Evolutionary conservation across 1,140 invertebrate species (phyloP), one percentile per base, ranked within the genome.

Genomic region (Pseudobourletiella spinata): DNA sequence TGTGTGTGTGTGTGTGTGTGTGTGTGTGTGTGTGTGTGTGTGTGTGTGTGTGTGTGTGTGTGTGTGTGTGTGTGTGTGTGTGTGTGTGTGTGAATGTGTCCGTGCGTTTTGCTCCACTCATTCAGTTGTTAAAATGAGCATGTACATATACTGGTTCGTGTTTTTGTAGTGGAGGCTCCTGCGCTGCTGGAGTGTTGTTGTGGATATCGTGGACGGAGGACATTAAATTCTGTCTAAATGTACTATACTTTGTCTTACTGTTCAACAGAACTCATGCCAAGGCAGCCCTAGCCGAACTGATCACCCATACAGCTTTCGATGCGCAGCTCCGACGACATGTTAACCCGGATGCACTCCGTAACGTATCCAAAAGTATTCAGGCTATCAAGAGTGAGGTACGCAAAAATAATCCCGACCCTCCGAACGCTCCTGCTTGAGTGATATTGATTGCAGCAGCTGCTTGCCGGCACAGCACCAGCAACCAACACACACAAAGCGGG

Each of bases 201-300:
- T 48, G 22, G 46, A n/a, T n/a, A 25, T n/a, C n/a, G n/a, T n/a
- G n/a, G n/a, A n/a, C n/a, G n/a, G n/a, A n/a, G n/a, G n/a, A n/a
- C n/a, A n/a, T 24, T 22, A 52, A 16, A 15, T 25, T 52, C 25
- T 52, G 3, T 52, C 3, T 52, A 4, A 8, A 8, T 29, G 15
- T 52, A 11, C 3, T 52, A 11, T 11, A 16, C 28, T 52, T 15
- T 25, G 14, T 25, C 24, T 52, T 15, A 26, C 28, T 52, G 14
- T 51, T 60, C 1, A 11, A 15, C 26, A 60, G 59, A 22, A 61
- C 59, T 3, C 59, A 61, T 30, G 59, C 51, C 1, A 61, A 61
- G 39, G 52, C 52, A 29, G 52, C 59, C 11, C 32, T 61, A 20
- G 59, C 51, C 6, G n/a, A 28, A 32, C 15, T 61, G 35, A 55